Base-by-base conservation (phyloP, 2,888 invertebrate species). In the Ophonus ardosiacus region DNA sequence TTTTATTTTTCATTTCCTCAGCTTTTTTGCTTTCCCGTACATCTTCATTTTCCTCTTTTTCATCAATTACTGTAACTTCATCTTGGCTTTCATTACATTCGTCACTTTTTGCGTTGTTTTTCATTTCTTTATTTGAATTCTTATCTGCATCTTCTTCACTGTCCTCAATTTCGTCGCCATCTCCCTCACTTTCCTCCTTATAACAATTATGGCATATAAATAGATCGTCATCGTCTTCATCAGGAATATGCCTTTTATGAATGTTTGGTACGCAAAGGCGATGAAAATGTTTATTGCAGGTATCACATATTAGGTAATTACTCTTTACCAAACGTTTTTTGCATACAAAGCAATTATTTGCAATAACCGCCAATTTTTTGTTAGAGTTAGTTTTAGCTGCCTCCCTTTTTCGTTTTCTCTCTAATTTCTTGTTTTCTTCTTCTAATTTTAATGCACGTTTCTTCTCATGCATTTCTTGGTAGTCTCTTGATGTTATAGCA, bases 371-470 rank as follows among this genome's bases (percentile, higher is more conserved):
- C 7, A 59, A 59, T 17, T 59, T 59, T 59, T 59, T 59, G 13
- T 59, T 59, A 59, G n/a, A n/a, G 59, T 68, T 68, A 68, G 24
- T 21, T 68, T 68, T 68, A 68, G 68, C 68, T 68, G 38, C 13
- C 38, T 68, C 38, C 68, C 38, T 68, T 68, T 68, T 68, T 7
- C 38, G 31, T 68, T 68, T 68, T 24, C 68, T 68, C 21, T 68
- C 68, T 31, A 31, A 31, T 15, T 68, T 68, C 18, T 31, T n/a
- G n/a, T n/a, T 68, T 15, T 18, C 24, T 24, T 68, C 38, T 68
- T 68, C 38, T 68, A 31, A 24, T 68, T 68, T 68, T 38, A 68
- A 68, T 17, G 68, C 68, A 68, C 24, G 68, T 68, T 31, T 68
- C 21, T 31, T 68, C 7, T 68, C 68, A 68, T n/a, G n/a, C n/a